Conservation (phyloP, 1,140 invertebrate genomes). For the Camponotus floridanus region DNA sequence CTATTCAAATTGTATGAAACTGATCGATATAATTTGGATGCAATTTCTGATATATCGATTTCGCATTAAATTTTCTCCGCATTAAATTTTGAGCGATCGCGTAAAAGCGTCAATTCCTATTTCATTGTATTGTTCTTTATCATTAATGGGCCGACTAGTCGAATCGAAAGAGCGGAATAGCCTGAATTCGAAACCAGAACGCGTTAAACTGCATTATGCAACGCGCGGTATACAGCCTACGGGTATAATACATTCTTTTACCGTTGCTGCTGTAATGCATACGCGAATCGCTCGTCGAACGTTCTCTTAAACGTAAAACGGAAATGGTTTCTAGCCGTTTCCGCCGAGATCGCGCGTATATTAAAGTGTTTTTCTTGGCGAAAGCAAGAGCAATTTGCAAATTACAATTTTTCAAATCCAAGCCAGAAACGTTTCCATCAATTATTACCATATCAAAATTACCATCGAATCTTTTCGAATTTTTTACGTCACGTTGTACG, state of each 20-base stretch:
- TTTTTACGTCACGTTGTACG: not conserved
- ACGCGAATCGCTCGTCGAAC: constrained; percentile 33
- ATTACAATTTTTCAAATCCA: not conserved
- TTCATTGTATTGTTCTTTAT: constrained; percentile 35
- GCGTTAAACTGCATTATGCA: constrained; percentile 54
- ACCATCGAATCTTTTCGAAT: not conserved
- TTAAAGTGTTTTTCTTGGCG: not conserved
- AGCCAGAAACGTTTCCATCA: not conserved
- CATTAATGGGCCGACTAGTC: constrained; percentile 10
- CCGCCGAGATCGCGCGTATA: not conserved
- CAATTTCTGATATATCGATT: not conserved
- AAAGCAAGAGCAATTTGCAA: not conserved
- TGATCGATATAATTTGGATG: not conserved
- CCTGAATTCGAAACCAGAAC: constrained; percentile 52
- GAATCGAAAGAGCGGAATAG: not conserved
- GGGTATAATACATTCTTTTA: constrained; percentile 41
- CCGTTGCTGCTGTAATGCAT: not conserved
- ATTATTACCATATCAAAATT: not conserved
- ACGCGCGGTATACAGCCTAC: constrained; percentile 12
- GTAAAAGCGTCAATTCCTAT: not conserved
- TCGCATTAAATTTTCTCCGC: constrained; percentile 11
- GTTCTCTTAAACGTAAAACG: constrained; percentile 34
- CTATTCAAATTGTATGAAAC: not conserved
- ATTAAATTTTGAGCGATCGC: not conserved
- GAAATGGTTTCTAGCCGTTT: not conserved